Conservation (phyloP, 2,113 vertebrate genomes). For the Octodon degus region DNA sequence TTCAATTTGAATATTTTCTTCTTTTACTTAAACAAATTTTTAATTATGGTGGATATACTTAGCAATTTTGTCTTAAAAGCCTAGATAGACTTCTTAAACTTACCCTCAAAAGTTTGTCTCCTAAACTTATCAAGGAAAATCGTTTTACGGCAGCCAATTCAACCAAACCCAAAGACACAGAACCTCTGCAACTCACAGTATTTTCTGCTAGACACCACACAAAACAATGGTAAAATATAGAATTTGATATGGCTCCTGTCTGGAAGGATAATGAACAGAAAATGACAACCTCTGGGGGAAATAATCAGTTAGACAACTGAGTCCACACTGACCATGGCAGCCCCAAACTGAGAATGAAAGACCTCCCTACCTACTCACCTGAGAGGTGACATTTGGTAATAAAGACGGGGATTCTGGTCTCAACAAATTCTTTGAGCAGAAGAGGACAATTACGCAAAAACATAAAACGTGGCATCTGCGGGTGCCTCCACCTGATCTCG, state of each 20-base stretch:
- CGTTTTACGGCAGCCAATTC: conserved; percentile 23
- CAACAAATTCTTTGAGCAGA: not conserved
- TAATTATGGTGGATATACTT: not conserved
- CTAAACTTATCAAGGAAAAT: conserved; percentile 45
- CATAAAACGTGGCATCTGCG: fast-evolving
- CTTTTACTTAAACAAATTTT: conserved; percentile 37
- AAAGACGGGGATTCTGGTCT: not conserved
- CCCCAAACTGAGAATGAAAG: not conserved
- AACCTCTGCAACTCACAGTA: not conserved
- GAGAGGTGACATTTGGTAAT: not conserved
- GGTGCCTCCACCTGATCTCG: not conserved
- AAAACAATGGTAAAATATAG: not conserved
- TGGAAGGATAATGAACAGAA: not conserved
- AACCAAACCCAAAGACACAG: not conserved
- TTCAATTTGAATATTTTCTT: not conserved
- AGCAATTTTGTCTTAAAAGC: conserved; percentile 11
- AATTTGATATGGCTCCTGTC: not conserved
- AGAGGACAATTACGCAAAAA: not conserved
- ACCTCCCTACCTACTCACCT: not conserved
- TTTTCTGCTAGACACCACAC: not conserved
- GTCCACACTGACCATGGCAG: not conserved
- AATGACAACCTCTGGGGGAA: not conserved
- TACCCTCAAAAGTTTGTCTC: conserved; percentile 28
- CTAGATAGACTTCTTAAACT: conserved; percentile 30
- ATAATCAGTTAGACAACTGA: not conserved